Base-by-base conservation (phyloP, 2,113 vertebrate species). In the Gnathochromis pfefferi region DNA sequence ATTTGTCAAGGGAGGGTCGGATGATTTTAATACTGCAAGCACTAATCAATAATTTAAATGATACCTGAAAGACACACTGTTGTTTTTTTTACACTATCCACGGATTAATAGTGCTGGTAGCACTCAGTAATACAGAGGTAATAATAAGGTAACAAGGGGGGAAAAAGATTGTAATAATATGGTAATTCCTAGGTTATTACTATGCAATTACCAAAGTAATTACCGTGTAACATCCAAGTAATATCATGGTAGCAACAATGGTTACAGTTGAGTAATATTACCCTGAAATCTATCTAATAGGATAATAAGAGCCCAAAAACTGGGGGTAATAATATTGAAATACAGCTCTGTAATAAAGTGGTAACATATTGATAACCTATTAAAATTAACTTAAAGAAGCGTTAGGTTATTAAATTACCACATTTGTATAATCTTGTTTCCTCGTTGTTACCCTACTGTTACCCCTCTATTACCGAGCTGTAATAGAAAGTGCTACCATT, bases 31-130 rank as follows among this genome's bases (percentile, higher is more conserved):
- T 58, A 87, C 35, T 60, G 40, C 23, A 86, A 38, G 80, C 33
- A 51, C 9, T 83, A 53, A 92, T 92, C 80, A 63, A 53, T 87
- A 14, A 87, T 82, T 86, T 88, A 80, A 73, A 81, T 82, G 60
- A 87, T 28, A 82, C 45, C 31, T 51, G 21, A 79, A 85, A 58
- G 55, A 75, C 9, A 49, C 9, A 49, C 16, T 49, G 16, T 49
- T 78, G 45, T 49, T 49, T 28, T 49, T 78, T n/a, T 0, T 0
- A 9, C 2, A 6, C 75, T 49, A n/a, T 13, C 26, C 3, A 47
- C 6, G 1, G 38, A 65, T 79, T 84, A 55, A 83, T 45, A 33
- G 63, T 35, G 0, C 60, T 13, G 4, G 17, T 38, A 65, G 33
- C 19, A 65, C 33, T 38, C 60, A 63, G 6, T 53, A 40, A 40